Evolutionary conservation across 2,113 vertebrate genomes (phyloP), one percentile per base, ranked within the genome.

Genomic region (Pavo muticus): DNA sequence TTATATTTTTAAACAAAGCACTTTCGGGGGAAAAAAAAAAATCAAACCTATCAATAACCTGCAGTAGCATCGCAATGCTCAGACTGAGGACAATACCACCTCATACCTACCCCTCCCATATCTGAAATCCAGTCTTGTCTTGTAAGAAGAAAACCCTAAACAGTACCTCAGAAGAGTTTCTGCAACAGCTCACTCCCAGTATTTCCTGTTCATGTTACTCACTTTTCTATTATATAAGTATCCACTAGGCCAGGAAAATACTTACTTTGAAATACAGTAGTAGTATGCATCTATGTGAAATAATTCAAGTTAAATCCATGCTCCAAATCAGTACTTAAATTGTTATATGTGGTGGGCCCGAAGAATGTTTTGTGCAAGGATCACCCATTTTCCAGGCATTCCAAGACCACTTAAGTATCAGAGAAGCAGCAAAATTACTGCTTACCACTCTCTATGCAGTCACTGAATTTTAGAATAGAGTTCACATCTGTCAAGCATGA

Each of bases 1-100:
- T 39, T 29, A 10, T 30, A 30, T 71, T 84, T 87, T 95, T 29
- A 47, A 96, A 97, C 93, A 96, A 97, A 97, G 95, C 90, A 93
- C 90, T 94, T 88, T 39, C 25, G 27, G n/a, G 77, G 14, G 12
- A 47, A 68, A 71, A 57, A 54, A 67, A 44, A 19, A 39, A 57
- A 89, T 23, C 14, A 52, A 90, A 56, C 14, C 16, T 63, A 61
- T 63, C 64, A 54, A 50, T 84, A 70, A 83, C 42, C 61, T 84
- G 88, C 92, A 91, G 75, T 40, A 91, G 27, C 18, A 2, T 59
- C 39, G 73, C 85, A 74, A 32, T 67, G 83, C 73, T 83, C 88
- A 93, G 74, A 72, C 69, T 40, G 37, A 17, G 70, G 64, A 91
- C 67, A 91, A 56, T 2, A 11, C 47, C 0, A 0, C 81, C 63